Evolutionary conservation across 2,113 vertebrate genomes (phyloP), one percentile per base, ranked within the genome.

Genomic region (Tachuris rubrigastra): DNA sequence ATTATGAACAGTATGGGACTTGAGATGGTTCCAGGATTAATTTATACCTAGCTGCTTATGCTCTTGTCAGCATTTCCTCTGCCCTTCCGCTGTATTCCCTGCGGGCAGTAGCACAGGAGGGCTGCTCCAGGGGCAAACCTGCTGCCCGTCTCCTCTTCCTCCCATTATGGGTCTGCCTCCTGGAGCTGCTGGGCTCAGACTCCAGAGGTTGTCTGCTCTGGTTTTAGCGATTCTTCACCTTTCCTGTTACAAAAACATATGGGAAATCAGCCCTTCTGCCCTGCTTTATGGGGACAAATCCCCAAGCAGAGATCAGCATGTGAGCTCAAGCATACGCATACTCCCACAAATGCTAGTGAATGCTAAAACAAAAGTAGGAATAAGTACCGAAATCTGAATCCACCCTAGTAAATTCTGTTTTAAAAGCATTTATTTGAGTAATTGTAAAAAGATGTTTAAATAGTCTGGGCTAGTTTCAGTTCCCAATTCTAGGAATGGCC

Each of bases 21-120:
- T 88, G 81, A 74, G 95, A 88, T 41, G 58, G 53, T 85, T 95
- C 89, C 86, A 91, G 72, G 72, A 86, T 62, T 77, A 30, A 74
- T 77, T 88, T 77, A 14, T 71, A 68, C 65, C 41, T 71, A 49
- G 47, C 44, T 87, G 80, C 53, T 93, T 59, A 60, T 69, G 86
- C 75, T 87, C 24, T 72, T 83, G 71, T 82, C 84, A 75, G 87
- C 44, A 24, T 93, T 86, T 86, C 59, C 65, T 74, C 66, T 82
- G 53, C 37, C 31, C 30, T 44, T 85, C 39, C 42, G 30, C 63
- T 60, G 12, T 69, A 24, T 44, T 24, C 72, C 42, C 23, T 33
- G 5, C 3, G 58, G 69, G 66, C 56, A 89, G 66, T 52, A 86
- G 76, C 5, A 27, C 0, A 9, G 73, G 67, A 55, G 37, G 46